phyloP scores from a whole-genome alignment of 2,888 invertebrate genomes.

The Griposia aprilina region DNA sequence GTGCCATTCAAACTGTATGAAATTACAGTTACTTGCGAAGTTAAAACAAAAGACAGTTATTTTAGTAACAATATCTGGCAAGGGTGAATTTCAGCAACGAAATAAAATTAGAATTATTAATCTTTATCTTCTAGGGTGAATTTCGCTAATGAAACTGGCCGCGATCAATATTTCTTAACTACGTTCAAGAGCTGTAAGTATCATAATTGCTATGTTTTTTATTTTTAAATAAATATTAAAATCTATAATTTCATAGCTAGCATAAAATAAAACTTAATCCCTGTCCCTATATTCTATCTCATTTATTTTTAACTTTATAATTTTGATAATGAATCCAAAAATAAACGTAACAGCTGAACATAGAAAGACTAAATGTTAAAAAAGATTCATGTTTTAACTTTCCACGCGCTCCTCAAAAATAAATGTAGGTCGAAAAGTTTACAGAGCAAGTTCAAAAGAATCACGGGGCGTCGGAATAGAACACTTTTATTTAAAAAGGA shows the following conservation, averaged over 20 bases:
- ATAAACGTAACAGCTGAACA: constrained; percentile 24
- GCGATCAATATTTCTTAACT: background rate
- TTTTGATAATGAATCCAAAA: constrained; percentile 8
- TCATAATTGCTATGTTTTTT: no score
- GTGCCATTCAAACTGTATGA: background rate
- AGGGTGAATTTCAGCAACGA: background rate
- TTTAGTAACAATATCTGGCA: background rate
- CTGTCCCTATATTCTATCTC: background rate
- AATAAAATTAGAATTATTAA: no score
- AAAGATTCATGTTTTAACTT: constrained; percentile 43
- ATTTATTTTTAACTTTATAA: constrained; percentile 5
- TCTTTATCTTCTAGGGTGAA: background rate
- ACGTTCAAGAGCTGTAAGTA: background rate
- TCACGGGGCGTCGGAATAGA: constrained; percentile 49
- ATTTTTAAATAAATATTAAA: background rate
- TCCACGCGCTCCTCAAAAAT: constrained; percentile 41
- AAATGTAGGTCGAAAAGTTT: constrained; percentile 53
- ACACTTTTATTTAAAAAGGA: constrained; percentile 64
- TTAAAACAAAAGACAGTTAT: background rate
- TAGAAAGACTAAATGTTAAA: constrained; percentile 26
- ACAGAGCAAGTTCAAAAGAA: constrained; percentile 54
- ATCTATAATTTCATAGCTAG: background rate
- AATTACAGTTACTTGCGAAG: background rate
- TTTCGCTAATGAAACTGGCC: background rate
- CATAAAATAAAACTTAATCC: background rate